These are phyloP conservation scores for Sinopyrophorus schimmeli DNA, from an alignment of 2,888 invertebrate genomes.

Conservation along the genomic window DNA sequence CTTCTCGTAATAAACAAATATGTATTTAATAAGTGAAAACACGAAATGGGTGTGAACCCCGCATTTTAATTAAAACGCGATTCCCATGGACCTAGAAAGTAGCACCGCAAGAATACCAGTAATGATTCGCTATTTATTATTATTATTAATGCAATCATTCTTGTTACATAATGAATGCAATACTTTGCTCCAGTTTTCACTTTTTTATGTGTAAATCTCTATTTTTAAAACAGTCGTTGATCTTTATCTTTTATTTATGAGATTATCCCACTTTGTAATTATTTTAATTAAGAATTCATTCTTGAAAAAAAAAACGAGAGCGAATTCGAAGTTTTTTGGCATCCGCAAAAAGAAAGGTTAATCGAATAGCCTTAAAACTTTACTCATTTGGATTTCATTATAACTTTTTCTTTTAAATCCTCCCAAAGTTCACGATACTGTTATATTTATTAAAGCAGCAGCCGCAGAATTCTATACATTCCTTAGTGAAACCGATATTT, in stretches of 20 bases:
- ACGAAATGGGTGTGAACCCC: slow-evolving; percentile 1
- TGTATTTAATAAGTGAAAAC: slow-evolving; percentile 7
- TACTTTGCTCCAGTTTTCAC: slow-evolving; percentile 13
- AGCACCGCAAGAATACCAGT: slow-evolving; percentile 3
- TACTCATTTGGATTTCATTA: slow-evolving; percentile 44
- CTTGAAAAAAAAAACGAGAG: slow-evolving; percentile 5
- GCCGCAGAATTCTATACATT: too few species aligned
- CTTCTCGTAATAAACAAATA: too few species aligned
- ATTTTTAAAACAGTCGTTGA: neutral
- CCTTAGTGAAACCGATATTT: too few species aligned
- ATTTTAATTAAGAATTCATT: slow-evolving; percentile 9
- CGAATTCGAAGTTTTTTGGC: too few species aligned
- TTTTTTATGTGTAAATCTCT: slow-evolving; percentile 5
- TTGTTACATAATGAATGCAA: slow-evolving; percentile 12
- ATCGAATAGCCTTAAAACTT: slow-evolving; percentile 42
- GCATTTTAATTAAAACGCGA: slow-evolving; percentile 7
- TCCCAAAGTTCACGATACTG: slow-evolving; percentile 15
- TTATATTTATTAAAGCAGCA: too few species aligned
- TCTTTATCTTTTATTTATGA: too few species aligned
- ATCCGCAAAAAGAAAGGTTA: slow-evolving; percentile 30
- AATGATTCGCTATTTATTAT: slow-evolving; percentile 11
- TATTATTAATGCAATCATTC: slow-evolving; percentile 12
- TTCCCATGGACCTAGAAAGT: slow-evolving; percentile 16
- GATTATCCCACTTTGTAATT: too few species aligned
- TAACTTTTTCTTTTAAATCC: slow-evolving; percentile 42